phyloP scores from a whole-genome alignment of 2,113 vertebrate species.

The Cochlearius cochlearius region DNA sequence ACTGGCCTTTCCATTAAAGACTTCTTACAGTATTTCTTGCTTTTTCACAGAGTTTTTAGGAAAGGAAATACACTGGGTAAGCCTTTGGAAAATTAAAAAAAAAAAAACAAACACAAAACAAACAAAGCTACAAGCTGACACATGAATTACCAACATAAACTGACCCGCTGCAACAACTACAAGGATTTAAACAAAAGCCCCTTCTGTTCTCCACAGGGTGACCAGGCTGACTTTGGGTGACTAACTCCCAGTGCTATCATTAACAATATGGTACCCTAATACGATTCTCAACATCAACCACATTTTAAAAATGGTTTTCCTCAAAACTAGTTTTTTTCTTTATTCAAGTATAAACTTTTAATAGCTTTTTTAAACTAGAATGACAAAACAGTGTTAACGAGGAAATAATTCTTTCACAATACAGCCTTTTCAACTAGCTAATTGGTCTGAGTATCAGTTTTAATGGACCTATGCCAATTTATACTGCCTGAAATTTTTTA shows the following conservation, averaged over 20 bases:
- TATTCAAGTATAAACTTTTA: not conserved
- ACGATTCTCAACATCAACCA: not conserved
- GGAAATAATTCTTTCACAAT: not conserved
- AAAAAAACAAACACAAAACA: not conserved
- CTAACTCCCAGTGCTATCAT: not conserved
- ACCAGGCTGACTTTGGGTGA: not conserved
- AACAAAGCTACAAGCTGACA: not conserved
- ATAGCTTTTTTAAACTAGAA: not conserved
- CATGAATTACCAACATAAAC: not conserved
- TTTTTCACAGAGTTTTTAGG: not conserved
- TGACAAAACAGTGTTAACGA: not conserved
- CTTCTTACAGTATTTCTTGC: not conserved
- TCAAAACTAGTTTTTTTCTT: not conserved
- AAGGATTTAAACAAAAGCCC: not conserved
- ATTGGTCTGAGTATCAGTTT: not conserved
- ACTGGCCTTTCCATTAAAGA: not conserved
- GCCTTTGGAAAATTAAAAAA: not conserved
- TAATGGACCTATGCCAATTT: not conserved
- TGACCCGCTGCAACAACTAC: not conserved
- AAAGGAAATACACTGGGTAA: not conserved
- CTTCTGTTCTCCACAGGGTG: not conserved
- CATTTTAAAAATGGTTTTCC: not conserved
- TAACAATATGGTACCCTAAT: not conserved
- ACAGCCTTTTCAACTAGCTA: not conserved
- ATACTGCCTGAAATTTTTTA: not conserved